Evolutionary conservation across 2,113 vertebrate species (phyloP), one percentile per base, ranked within the genome.

Genomic region (Zeus faber): DNA sequence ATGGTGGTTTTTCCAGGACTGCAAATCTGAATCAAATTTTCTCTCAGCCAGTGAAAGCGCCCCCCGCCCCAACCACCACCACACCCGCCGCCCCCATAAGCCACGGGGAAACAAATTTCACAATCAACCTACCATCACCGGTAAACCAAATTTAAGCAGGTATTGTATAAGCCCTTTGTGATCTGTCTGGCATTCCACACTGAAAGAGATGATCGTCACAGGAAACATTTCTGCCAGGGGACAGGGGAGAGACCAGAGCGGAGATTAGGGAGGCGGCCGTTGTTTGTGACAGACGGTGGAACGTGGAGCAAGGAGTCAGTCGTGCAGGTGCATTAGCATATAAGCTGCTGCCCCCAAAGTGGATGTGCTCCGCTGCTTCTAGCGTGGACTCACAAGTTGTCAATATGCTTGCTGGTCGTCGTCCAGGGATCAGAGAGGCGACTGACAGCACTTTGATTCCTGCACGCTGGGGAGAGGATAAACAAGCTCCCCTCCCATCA

Each of bases 401-500:
- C 80, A 75, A 78, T 78, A 77, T 72, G 70, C 54, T 73, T 48
- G 27, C 74, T 83, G 65, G 80, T 80, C 59, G 76, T 74, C 77
- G 78, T 85, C 81, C 66, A 71, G 64, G 55, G 61, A 83, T 77
- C 73, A 77, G 67, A 72, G 50, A 45, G 45, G 50, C 49, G 62
- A 65, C 70, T 74, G 79, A 71, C 75, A 70, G 56, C 56, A 64
- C 70, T 80, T 63, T 82, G 74, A 76, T 75, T 77, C 60, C 68
- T 55, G 41, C 60, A 64, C 65, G 67, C 64, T 49, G 53, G 43
- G 50, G 64, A 69, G 58, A 68, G 63, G 43, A 77, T 80, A 79
- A 80, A 79, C 62, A 70, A 58, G 51, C 60, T 44, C 58, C 45
- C 26, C 43, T 54, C 49, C 67, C 70, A 58, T 72, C 78, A 72